Conservation (phyloP, 2,888 invertebrate species). For the Perizoma flavofasciatum region DNA sequence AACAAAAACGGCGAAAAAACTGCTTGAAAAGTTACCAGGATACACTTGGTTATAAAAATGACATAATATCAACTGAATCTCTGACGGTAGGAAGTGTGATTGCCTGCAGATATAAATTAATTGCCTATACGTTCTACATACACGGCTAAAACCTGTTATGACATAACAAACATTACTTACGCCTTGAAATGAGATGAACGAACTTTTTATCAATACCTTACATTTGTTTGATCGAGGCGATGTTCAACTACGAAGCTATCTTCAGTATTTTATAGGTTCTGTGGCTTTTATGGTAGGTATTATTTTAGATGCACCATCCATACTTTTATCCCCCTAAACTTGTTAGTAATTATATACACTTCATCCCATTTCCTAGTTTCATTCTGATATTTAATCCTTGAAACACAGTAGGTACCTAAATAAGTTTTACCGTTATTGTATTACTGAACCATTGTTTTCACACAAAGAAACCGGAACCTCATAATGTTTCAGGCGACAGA, state of each 20-base stretch:
- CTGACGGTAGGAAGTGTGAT: constrained; percentile 20
- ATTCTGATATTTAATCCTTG: constrained; percentile 45
- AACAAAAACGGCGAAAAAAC: too few relatives aligned
- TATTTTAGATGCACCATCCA: too few relatives aligned
- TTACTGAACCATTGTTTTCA: constrained; percentile 47
- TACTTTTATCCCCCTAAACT: too few relatives aligned
- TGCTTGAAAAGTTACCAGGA: too few relatives aligned
- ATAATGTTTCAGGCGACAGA: constrained; percentile 27
- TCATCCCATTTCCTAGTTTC: constrained; percentile 33
- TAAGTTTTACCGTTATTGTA: constrained; percentile 42
- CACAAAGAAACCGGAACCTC: constrained; percentile 49
- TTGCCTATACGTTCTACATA: constrained; percentile 24
- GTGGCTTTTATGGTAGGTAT: too few relatives aligned
- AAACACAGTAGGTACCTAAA: constrained; percentile 49
- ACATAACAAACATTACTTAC: constrained; percentile 32
- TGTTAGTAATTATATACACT: too few relatives aligned
- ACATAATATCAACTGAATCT: constrained; percentile 9
- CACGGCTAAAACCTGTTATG: constrained; percentile 30
- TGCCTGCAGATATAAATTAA: constrained; percentile 15
- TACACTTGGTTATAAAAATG: background rate
- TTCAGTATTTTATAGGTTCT: too few relatives aligned
- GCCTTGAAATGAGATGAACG: constrained; percentile 16
- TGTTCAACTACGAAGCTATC: too few relatives aligned
- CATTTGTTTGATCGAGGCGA: too few relatives aligned
- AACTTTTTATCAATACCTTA: constrained; percentile 13